Evolutionary conservation across 2,113 vertebrate genomes (phyloP).

Genomic region (Archilochus colubris): DNA sequence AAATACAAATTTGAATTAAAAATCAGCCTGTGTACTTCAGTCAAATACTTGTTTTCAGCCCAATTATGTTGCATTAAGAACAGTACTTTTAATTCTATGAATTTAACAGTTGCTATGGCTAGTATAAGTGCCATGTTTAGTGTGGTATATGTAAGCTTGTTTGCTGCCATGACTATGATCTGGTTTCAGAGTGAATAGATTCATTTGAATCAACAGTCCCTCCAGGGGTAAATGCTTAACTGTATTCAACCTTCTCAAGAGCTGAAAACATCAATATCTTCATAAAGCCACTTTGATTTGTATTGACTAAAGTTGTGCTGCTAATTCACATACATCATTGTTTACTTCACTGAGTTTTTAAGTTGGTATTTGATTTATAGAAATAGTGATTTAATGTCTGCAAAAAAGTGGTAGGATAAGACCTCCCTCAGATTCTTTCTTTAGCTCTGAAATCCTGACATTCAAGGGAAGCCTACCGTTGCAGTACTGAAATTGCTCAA

Average conservation of each 20-base stretch:
- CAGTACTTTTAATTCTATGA: background rate
- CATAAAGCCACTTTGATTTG: conserved; percentile 80
- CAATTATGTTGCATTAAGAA: background rate
- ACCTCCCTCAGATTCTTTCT: conserved; percentile 25
- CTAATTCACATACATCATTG: conserved; percentile 77
- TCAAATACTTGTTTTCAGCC: background rate
- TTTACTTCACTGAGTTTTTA: conserved; percentile 76
- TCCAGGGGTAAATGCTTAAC: conserved; percentile 69
- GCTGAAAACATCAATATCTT: conserved; percentile 76
- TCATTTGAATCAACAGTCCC: conserved; percentile 70
- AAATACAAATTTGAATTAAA: conserved; percentile 2
- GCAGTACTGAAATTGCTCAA: conserved; percentile 29
- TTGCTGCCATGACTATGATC: conserved; percentile 40
- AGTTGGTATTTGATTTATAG: conserved; percentile 75
- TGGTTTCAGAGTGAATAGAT: conserved; percentile 71
- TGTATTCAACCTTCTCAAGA: conserved; percentile 70
- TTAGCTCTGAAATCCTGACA: conserved; percentile 19
- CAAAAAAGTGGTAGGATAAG: conserved; percentile 34
- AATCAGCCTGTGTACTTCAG: background rate
- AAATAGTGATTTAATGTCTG: conserved; percentile 65
- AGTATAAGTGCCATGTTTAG: background rate
- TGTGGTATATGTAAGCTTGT: background rate
- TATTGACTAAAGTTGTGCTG: conserved; percentile 69
- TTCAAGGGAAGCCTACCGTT: conserved; percentile 19
- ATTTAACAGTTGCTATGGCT: background rate